phyloP scores from a whole-genome alignment of 1,140 invertebrate genomes.

The Anastatus disparis region DNA sequence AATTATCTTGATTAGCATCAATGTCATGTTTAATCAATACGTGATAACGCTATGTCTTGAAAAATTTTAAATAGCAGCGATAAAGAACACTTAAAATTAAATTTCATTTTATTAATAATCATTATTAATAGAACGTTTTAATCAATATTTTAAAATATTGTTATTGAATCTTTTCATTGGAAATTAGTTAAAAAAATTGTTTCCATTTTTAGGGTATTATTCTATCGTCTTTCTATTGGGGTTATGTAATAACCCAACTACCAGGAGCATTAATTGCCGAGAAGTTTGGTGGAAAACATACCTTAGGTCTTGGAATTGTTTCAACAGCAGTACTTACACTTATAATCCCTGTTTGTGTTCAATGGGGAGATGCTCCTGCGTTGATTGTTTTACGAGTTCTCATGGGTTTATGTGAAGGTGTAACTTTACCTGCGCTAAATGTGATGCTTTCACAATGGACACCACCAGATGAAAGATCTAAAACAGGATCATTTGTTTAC shows the following conservation, averaged over 20 bases:
- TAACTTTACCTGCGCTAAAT: constrained; percentile 81
- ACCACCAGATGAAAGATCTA: constrained; percentile 76
- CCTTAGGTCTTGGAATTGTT: constrained; percentile 79
- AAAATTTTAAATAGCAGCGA: too few species aligned
- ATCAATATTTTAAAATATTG: too few species aligned
- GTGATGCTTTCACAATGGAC: constrained; percentile 80
- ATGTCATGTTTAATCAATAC: too few species aligned
- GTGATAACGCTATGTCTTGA: too few species aligned
- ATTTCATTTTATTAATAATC: too few species aligned
- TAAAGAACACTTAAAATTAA: too few species aligned
- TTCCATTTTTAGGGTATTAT: constrained; percentile 70
- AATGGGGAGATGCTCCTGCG: constrained; percentile 70
- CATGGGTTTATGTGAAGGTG: constrained; percentile 81
- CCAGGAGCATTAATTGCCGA: constrained; percentile 77
- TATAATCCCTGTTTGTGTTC: constrained; percentile 71
- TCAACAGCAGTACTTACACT: constrained; percentile 82
- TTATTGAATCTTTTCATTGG: too few species aligned
- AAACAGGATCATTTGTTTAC: constrained; percentile 79
- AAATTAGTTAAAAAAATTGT: too few species aligned
- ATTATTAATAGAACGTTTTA: too few species aligned
- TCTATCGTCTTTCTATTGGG: constrained; percentile 72
- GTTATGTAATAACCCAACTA: constrained; percentile 71
- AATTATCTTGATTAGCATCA: too few species aligned
- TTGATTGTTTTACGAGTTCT: constrained; percentile 75
- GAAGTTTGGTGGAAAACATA: constrained; percentile 80